These are phyloP conservation scores for Aegotheles bennettii DNA, from an alignment of 2,113 vertebrate genomes.

Conservation along the genomic window DNA sequence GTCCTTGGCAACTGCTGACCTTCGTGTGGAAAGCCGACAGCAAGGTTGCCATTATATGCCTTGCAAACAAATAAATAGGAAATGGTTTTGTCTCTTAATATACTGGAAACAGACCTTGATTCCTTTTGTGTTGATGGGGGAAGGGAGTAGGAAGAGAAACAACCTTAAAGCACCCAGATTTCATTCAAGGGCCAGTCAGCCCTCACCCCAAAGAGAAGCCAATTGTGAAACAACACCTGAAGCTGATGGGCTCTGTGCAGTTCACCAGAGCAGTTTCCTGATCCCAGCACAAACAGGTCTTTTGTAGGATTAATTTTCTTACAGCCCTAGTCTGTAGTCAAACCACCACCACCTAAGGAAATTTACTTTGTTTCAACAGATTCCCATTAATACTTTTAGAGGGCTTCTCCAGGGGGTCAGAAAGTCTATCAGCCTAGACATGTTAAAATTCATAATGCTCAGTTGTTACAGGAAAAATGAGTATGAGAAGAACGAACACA, in stretches of 20 bases:
- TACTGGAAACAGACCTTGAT: neutral
- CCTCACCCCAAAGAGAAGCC: neutral
- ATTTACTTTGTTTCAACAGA: neutral
- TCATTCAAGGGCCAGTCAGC: neutral
- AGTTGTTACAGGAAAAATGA: neutral
- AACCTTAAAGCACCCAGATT: neutral
- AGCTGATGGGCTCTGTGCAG: neutral
- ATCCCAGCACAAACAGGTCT: neutral
- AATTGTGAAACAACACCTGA: neutral
- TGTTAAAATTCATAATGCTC: neutral
- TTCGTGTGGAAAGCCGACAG: neutral
- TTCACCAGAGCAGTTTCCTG: neutral
- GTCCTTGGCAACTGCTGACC: neutral
- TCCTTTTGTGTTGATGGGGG: neutral
- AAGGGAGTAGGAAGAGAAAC: neutral
- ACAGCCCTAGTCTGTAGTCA: neutral
- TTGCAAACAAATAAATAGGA: neutral
- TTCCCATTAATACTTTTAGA: neutral
- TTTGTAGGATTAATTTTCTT: neutral
- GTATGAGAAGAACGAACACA: neutral
- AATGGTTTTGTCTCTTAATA: neutral
- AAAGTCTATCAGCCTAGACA: neutral
- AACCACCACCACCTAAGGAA: neutral
- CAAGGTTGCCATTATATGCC: neutral
- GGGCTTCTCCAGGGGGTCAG: neutral